Conservation (phyloP, 1,140 invertebrate genomes). For the silkworm (Bombyx mori) region ASM3026992v2 NC_085109.1:12866501-12867000, state of each 20-base stretch:
- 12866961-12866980: no score
- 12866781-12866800: no score
- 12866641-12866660: conserved; percentile 6
- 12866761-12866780: conserved; percentile 3
- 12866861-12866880: no score
- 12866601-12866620: conserved; percentile 4
- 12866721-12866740: conserved; percentile 4
- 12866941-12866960: no score
- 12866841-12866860: no score
- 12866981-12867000: no score
- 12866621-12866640: conserved; percentile 5
- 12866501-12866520: conserved; percentile 15
- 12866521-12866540: conserved; percentile 9
- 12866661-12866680: conserved; percentile 4
- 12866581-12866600: conserved; percentile 9
- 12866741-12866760: conserved; percentile 5
- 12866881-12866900: no score
- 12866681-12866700: neutral
- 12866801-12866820: no score
- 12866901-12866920: no score
- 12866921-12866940: no score
- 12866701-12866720: conserved; percentile 1
- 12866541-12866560: conserved; percentile 7
- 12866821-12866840: no score
- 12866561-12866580: conserved; percentile 5